Evolutionary conservation across 64 coral and sea anemone genomes (phyloP).

Genomic region (Astreopora myriophthalma): DNA sequence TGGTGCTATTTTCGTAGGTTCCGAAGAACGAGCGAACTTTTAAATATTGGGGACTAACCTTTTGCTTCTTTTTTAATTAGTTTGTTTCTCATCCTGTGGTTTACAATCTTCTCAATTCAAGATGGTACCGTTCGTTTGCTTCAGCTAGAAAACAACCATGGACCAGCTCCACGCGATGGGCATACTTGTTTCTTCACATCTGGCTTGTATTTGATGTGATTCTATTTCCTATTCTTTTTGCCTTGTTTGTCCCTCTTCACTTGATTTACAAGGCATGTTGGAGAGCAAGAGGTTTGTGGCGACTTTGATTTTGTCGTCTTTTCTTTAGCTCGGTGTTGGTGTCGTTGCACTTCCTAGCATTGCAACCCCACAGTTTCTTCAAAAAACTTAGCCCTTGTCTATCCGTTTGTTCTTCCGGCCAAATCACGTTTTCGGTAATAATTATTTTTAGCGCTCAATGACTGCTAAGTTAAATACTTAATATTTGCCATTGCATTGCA

Average conservation of each 20-base stretch:
- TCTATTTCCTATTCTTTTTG: not conserved
- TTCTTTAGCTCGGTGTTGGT: too few species aligned
- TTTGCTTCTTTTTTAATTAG: not conserved
- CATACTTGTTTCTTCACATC: not conserved
- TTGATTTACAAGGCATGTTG: not conserved
- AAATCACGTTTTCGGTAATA: too few species aligned
- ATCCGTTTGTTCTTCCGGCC: too few species aligned
- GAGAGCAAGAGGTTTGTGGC: not conserved
- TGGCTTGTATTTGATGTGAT: not conserved
- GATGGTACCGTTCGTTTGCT: conserved; percentile 1
- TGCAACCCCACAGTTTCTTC: too few species aligned
- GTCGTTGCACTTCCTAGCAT: too few species aligned
- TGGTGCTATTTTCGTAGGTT: too few species aligned
- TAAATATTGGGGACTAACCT: too few species aligned
- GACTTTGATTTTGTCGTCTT: not conserved
- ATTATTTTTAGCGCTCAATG: too few species aligned
- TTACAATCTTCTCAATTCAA: not conserved
- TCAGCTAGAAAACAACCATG: not conserved
- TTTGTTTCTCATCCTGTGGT: conserved; percentile 16
- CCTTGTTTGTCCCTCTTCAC: not conserved
- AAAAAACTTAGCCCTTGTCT: too few species aligned
- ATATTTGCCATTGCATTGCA: not conserved
- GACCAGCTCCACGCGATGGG: not conserved
- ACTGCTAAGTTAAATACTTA: too few species aligned
- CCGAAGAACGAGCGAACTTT: too few species aligned